Evolutionary conservation across 2,888 invertebrate species (phyloP).

Genomic region (Calephelis perditalis): DNA sequence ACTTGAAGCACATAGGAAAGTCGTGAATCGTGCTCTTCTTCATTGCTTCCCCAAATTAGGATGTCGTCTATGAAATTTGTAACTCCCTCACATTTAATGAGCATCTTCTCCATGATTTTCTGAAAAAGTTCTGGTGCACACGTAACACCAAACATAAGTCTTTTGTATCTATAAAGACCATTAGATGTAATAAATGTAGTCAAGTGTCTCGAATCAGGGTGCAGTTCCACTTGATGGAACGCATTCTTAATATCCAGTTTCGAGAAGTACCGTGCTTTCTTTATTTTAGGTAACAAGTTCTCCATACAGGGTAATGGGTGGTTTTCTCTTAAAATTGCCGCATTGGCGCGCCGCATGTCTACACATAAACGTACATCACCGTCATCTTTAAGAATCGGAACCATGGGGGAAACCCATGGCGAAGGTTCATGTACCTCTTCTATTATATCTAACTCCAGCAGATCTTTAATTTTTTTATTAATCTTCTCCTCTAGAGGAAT

Average conservation of each 20-base stretch:
- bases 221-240: slow-evolving; percentile 30
- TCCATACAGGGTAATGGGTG: slow-evolving; percentile 36
- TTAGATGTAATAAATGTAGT: slow-evolving; percentile 1
- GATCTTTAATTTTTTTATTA: slow-evolving; percentile 24
- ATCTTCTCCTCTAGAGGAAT: slow-evolving; percentile 29
- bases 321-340: slow-evolving; percentile 33
- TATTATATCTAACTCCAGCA: slow-evolving; percentile 29
- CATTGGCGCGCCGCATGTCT: slow-evolving; percentile 37
- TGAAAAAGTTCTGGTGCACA: slow-evolving; percentile 15
- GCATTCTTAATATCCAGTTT: slow-evolving; percentile 33
- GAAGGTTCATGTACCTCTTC: slow-evolving; percentile 29
- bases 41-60: slow-evolving; percentile 16
- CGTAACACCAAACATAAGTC: slow-evolving; percentile 9
- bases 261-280: slow-evolving; percentile 29
- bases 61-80: slow-evolving; percentile 14
- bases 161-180: not conserved
- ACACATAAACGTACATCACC: slow-evolving; percentile 33
- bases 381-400: slow-evolving; percentile 31
- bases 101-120: slow-evolving; percentile 2
- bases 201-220: not conserved
- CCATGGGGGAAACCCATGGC: slow-evolving; percentile 31
- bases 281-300: slow-evolving; percentile 31
- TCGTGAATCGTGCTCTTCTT: slow-evolving; percentile 21
- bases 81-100: not conserved
- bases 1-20: slow-evolving; percentile 24